Percentiles rank a stretch among this genome's conserved stretches.
These are phyloP conservation scores for Nothobranchius furzeri DNA, from an alignment of 2,113 vertebrate genomes.

Conservation along the genomic window DNA sequence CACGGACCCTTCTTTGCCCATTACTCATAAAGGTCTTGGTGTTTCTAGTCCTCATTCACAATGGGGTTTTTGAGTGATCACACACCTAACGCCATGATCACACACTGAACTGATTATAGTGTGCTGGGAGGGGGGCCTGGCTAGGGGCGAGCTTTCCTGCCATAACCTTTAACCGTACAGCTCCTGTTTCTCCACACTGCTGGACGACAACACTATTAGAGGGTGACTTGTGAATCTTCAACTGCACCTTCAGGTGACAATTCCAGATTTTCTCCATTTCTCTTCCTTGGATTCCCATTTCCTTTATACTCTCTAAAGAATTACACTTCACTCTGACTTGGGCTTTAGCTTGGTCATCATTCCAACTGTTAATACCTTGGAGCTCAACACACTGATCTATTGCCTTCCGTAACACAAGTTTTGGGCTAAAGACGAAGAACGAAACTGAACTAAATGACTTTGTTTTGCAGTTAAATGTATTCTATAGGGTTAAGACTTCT, in stretches of 20 bases:
- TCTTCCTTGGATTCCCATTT: background rate
- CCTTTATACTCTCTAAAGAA: background rate
- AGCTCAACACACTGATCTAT: background rate
- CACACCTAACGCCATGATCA: slow-evolving; percentile 50
- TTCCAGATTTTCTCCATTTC: background rate
- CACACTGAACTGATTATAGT: slow-evolving; percentile 60
- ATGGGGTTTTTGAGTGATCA: slow-evolving; percentile 63
- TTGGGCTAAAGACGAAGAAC: background rate
- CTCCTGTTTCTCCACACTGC: slow-evolving; percentile 17
- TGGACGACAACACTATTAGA: slow-evolving; percentile 25
- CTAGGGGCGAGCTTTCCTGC: slow-evolving; percentile 33
- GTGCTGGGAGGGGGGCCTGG: slow-evolving; percentile 32
- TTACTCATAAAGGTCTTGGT: slow-evolving; percentile 65
- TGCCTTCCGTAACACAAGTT: background rate
- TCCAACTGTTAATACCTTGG: background rate
- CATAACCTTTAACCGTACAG: slow-evolving; percentile 56
- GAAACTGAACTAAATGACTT: slow-evolving; percentile 2
- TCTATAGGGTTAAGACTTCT: background rate
- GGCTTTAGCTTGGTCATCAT: background rate
- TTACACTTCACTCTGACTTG: background rate
- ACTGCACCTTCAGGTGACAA: slow-evolving; percentile 24
- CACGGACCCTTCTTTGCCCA: slow-evolving; percentile 48
- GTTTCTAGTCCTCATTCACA: slow-evolving; percentile 68
- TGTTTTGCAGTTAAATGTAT: background rate
- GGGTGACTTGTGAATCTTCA: slow-evolving; percentile 29